Conservation (phyloP, 2,888 invertebrate genomes). For the Andrena minutula region DNA sequence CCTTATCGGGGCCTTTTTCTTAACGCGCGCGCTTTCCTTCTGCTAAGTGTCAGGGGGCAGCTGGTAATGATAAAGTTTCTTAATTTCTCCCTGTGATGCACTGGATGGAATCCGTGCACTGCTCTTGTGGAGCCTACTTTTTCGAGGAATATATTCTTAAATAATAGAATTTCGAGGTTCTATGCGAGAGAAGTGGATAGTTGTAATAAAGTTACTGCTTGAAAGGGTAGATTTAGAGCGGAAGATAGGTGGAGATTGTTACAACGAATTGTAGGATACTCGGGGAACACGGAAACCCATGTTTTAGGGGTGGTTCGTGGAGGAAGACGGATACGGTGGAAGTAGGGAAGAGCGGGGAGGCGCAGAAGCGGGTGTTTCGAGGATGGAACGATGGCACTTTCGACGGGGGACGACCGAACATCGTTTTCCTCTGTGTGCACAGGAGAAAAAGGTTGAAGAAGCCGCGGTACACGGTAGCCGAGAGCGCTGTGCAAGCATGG, state of each 20-base stretch:
- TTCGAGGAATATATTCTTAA: no score
- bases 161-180: no score
- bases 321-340: background rate
- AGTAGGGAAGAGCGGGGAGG: background rate
- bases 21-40: background rate
- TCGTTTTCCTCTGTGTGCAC: conserved; percentile 53
- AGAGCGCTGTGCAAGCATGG: conserved; percentile 78
- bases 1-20: conserved; percentile 28
- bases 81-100: background rate
- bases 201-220: no score
- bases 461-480: conserved; percentile 65
- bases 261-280: no score
- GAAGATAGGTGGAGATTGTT: no score
- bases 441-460: conserved; percentile 54
- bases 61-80: background rate
- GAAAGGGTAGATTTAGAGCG: no score
- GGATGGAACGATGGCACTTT: conserved; percentile 40
- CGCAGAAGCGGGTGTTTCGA: conserved; percentile 30
- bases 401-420: conserved; percentile 23
- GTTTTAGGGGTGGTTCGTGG: background rate
- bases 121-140: no score
- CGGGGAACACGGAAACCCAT: background rate
- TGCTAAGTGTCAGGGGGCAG: no score
- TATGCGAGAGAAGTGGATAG: no score
- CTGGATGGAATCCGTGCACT: no score